Conservation (phyloP, 2,113 vertebrate genomes). For the Litocranius walleri region DNA sequence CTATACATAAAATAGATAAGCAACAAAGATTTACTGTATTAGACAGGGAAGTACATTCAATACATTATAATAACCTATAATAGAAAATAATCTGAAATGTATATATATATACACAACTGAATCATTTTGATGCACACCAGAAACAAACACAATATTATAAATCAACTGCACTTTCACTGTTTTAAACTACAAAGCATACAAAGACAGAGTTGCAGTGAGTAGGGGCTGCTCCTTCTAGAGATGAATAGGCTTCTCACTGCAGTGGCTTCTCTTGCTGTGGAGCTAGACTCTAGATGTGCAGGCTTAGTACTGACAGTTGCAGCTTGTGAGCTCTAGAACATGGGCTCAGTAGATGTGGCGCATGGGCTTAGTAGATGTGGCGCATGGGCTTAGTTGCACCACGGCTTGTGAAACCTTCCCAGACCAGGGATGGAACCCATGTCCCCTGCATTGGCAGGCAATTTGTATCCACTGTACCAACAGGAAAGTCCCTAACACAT, state of each 20-base stretch:
- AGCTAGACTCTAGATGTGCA: neutral
- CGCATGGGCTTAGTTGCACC: neutral
- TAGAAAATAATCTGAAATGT: neutral
- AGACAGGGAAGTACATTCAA: neutral
- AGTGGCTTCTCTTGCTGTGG: neutral
- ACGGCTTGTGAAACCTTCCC: neutral
- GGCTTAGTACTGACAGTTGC: neutral
- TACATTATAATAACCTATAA: neutral
- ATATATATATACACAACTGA: neutral
- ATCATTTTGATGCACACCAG: neutral
- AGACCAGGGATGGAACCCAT: neutral
- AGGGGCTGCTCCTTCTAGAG: neutral
- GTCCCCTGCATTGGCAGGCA: fast-evolving
- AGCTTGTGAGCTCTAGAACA: neutral
- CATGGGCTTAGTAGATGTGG: neutral
- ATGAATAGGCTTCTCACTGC: neutral
- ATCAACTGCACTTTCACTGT: neutral
- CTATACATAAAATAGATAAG: neutral
- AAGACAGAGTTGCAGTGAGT: neutral
- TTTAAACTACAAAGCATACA: neutral
- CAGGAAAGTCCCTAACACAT: neutral
- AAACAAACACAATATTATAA: neutral
- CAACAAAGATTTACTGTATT: neutral
- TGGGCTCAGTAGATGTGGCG: neutral
- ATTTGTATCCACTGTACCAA: neutral